Base-by-base conservation (phyloP, 2,797 vertebrate genomes). In the Chaenodraco wilsoni region DNA sequence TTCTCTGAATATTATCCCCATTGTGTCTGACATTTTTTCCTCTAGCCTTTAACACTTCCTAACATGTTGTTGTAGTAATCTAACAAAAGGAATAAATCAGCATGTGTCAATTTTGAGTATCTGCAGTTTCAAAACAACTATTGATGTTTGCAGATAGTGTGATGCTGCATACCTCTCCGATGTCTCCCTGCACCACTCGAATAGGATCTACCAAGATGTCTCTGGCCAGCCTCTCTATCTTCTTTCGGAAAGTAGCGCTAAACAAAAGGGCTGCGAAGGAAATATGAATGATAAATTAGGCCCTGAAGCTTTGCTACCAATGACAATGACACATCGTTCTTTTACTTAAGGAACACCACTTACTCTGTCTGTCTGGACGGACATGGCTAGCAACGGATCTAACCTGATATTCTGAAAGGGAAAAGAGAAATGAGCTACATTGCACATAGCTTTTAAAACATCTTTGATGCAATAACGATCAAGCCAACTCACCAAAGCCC, bases 181-280 rank as follows among this genome's bases (percentile, higher is more conserved):
- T 98, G 92, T 99, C 98, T 83, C 98, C 98, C 78, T 99, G 98
- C 69, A 99, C 98, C 49, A 99, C 98, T 46, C 98, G 96, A 69
- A 99, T 98, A 0, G 98, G 98, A 87, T 99, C 98, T 0, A 96
- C 92, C 81, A 99, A 88, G 87, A 99, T 99, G 83, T 99, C 98
- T 87, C 98, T 95, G 31, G 98, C 98, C 84, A 99, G 82, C 48
- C 96, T 97, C 92, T 99, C 98, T 1, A 99, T 99, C 93, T 99
- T 99, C 93, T 98, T 99, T 49, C 97, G 95, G 91, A 99, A 99
- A 1, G 98, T 99, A 74, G 98, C 98, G 69, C 98, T 99, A 90
- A 99, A 99, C 75, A 99, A 88, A 69, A 99, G 96, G 58, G 98
- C 98, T 99, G 88, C n/a, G 64, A 75, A 60, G 44, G 52, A 65